Evolutionary conservation across 1,140 invertebrate genomes (phyloP).

Genomic region (Bathynomus jamesi): DNA sequence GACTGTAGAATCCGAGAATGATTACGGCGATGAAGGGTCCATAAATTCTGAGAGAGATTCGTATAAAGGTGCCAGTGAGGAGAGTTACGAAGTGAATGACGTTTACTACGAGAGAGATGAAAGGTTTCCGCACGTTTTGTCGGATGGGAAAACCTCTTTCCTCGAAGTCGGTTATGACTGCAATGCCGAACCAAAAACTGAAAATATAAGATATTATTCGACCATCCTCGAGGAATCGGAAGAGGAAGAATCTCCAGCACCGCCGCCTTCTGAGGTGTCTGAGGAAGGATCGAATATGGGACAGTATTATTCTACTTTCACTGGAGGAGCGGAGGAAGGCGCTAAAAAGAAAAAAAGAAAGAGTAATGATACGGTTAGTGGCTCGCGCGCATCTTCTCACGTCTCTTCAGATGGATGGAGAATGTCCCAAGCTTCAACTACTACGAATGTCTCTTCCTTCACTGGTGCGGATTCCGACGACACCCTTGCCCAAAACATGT

Average conservation of each 20-base stretch:
- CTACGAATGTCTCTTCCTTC: constrained; percentile 22
- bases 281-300: neutral
- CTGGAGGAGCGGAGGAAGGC: neutral
- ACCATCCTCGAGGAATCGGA: neutral
- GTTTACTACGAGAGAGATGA: neutral
- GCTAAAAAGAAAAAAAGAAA: neutral
- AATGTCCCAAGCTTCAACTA: constrained; percentile 32
- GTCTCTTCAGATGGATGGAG: constrained; percentile 17
- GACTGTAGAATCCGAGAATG: neutral
- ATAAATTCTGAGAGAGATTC: neutral
- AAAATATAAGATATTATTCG: neutral
- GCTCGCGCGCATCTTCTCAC: neutral
- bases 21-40: neutral
- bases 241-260: neutral
- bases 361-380: neutral
- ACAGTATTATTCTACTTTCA: neutral
- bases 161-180: neutral
- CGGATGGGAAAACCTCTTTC: neutral
- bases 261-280: neutral
- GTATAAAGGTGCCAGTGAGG: neutral
- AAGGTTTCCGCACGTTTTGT: neutral
- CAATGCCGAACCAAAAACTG: neutral
- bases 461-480: constrained; percentile 28
- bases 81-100: neutral
- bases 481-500: constrained; percentile 34